Conservation (phyloP, 30 jellyfish, hydroid and myxozoan genomes). For the Haliclystus octoradiatus region DNA sequence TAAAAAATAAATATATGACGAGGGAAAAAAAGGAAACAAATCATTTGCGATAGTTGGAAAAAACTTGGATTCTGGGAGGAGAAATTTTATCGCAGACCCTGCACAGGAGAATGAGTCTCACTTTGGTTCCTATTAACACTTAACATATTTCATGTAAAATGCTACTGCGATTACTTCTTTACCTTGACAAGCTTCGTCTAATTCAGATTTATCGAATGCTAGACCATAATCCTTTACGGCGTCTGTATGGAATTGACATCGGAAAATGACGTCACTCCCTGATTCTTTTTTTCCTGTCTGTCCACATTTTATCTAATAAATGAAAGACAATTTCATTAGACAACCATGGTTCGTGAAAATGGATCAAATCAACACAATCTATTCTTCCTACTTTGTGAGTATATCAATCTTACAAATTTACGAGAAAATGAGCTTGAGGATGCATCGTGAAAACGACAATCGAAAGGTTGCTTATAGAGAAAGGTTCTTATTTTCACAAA, state of each 20-base stretch:
- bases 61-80: too few species aligned
- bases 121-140: too few species aligned
- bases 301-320: slow-evolving; percentile 60
- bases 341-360: not conserved
- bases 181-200: slow-evolving; percentile 85
- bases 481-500: too few species aligned
- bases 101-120: too few species aligned
- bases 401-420: not conserved
- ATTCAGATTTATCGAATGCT: slow-evolving; percentile 48
- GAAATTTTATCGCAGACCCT: too few species aligned
- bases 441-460: too few species aligned
- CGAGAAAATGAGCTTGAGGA: too few species aligned
- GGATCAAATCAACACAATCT: not conserved
- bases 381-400: not conserved
- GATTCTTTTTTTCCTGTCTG: slow-evolving; percentile 37
- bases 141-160: too few species aligned
- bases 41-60: too few species aligned
- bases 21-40: too few species aligned
- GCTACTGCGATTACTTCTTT: not conserved
- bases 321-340: not conserved
- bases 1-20: too few species aligned
- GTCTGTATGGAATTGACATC: slow-evolving; percentile 78
- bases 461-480: too few species aligned
- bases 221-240: slow-evolving; percentile 48
- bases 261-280: slow-evolving; percentile 46